Percentiles rank a stretch among this genome's conserved stretches.
Evolutionary conservation across 2,888 invertebrate genomes (phyloP).

Genomic region (Caenorhabditis afra): DNA sequence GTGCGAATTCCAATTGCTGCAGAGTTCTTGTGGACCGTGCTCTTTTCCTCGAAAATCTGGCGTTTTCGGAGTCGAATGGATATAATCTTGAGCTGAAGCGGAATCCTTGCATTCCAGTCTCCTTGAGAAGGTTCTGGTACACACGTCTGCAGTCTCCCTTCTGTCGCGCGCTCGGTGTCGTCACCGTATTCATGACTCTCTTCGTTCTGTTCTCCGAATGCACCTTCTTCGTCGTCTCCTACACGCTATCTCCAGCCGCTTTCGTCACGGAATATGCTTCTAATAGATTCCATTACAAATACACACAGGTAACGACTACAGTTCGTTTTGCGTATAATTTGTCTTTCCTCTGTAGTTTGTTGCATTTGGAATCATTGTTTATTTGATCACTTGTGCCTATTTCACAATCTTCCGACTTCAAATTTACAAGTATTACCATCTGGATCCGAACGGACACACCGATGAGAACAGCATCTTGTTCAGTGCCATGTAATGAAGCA

Average conservation of each 20-base stretch:
- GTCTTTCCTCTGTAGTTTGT: constrained; percentile 85
- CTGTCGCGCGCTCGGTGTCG: constrained; percentile 84
- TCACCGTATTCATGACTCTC: constrained; percentile 88
- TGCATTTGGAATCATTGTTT: constrained; percentile 92
- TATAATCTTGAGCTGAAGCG: constrained; percentile 37
- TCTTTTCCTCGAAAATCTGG: constrained; percentile 67
- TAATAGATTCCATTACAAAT: constrained; percentile 90
- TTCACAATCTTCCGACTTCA: constrained; percentile 97
- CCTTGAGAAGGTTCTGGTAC: constrained; percentile 55
- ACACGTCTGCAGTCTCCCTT: constrained; percentile 54
- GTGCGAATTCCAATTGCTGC: background rate
- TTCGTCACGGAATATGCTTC: constrained; percentile 90
- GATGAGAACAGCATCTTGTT: constrained; percentile 99
- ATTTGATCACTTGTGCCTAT: constrained; percentile 97
- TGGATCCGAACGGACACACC: constrained; percentile 97
- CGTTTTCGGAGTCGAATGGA: constrained; percentile 62
- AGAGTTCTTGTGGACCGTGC: constrained; percentile 68
- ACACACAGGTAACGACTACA: constrained; percentile 89
- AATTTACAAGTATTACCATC: constrained; percentile 94
- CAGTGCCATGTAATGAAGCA: constrained; percentile 90
- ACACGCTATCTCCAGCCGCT: constrained; percentile 97
- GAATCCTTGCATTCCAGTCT: constrained; percentile 24
- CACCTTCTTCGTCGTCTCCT: constrained; percentile 94
- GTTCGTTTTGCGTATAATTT: background rate
- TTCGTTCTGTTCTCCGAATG: constrained; percentile 99